Base-by-base conservation (phyloP, 2,113 vertebrate species). In the Leptobrachium ailaonicum region DNA sequence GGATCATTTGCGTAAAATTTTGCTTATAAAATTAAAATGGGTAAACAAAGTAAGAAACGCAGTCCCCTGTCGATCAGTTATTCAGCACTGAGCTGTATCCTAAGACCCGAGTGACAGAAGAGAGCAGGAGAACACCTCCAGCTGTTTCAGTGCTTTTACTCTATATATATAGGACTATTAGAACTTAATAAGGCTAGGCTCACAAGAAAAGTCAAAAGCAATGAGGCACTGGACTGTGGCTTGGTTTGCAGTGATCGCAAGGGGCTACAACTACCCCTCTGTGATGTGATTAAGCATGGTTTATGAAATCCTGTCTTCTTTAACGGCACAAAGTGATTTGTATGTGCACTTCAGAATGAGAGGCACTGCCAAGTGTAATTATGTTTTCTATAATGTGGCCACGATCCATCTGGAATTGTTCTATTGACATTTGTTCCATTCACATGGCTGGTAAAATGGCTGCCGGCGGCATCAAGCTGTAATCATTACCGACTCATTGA, bases 361-460 rank as follows among this genome's bases (percentile, higher is more conserved):
- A 58, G 53, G 40, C 66, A 69, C 66, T 2, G 75, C 75, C 50
- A 58, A 69, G n/a, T 69, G 32, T 10, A 54, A 60, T 60, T 67
- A 45, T 76, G 60, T 76, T 69, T 71, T 66, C 73, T 77, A 44
- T 54, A 70, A 77, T n/a, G 54, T 77, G 76, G 67, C 67, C 70
- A n/a, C 41, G 4, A 0, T 67, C 76, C 76, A 77, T 62, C 54
- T 71, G 76, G 67, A 71, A 62, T 7, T 62, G n/a, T 77, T 70
- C 67, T 77, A 67, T 41, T 70, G 58, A 70, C 43, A 77, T 77
- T 62, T 20, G 20, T n/a, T 62, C 14, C 47, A 45, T 43, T 77
- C 64, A 77, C 54, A 70, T 60, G 60, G 66, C n/a, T 62, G 42
- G 41, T 67, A 70, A 70, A 60, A 77, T 62, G 67, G 67, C 58